phyloP scores from a whole-genome alignment of 2,797 vertebrate species.

The Cetoscarus ocellatus region DNA sequence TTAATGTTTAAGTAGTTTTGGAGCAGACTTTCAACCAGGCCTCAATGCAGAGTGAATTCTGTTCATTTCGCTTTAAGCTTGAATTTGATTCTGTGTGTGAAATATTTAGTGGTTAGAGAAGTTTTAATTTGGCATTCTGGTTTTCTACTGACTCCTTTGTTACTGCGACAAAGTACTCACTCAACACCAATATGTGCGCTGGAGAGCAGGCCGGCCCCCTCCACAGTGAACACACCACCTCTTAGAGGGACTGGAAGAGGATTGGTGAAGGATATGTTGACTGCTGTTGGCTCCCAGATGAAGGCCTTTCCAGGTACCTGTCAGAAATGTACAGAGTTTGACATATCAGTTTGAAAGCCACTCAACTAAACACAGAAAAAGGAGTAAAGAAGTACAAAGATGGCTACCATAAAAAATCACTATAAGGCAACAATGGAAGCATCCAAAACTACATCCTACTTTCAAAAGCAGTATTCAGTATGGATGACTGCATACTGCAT shows the following conservation, averaged over 20 bases:
- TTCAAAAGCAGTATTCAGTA: too few relatives aligned
- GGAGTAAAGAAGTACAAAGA: too few relatives aligned
- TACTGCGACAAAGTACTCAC: conserved; percentile 69
- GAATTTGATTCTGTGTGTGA: background rate
- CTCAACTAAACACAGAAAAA: too few relatives aligned
- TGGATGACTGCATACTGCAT: too few relatives aligned
- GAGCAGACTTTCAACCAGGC: too few relatives aligned
- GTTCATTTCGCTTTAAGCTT: too few relatives aligned
- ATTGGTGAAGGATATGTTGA: conserved; percentile 81
- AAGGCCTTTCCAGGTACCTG: conserved; percentile 77
- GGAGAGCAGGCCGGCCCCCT: conserved; percentile 82
- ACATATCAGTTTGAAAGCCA: background rate
- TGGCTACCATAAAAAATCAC: too few relatives aligned
- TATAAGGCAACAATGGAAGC: too few relatives aligned
- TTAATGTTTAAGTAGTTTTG: too few relatives aligned
- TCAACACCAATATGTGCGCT: conserved; percentile 67
- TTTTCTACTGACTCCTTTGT: background rate
- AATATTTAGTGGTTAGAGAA: background rate
- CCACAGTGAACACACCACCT: conserved; percentile 82
- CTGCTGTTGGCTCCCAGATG: conserved; percentile 51
- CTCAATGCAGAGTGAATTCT: too few relatives aligned
- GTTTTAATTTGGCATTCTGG: background rate
- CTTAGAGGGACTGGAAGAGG: conserved; percentile 81
- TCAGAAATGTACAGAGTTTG: background rate
- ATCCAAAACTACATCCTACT: too few relatives aligned